Conservation (phyloP, 2,888 invertebrate species). For the Cetonia aurata region DNA sequence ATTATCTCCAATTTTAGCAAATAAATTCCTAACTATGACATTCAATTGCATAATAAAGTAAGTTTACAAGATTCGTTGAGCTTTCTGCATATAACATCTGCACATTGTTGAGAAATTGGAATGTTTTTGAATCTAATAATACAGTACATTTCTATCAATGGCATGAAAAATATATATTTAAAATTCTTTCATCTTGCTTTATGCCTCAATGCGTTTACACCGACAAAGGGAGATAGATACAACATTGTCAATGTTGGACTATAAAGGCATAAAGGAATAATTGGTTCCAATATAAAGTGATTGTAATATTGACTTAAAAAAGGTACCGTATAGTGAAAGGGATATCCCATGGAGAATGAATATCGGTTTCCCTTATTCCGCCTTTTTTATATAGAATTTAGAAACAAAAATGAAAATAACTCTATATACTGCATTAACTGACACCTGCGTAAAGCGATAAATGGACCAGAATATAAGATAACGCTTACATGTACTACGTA, state of each 20-base stretch:
- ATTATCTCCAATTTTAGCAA: no score
- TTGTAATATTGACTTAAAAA: constrained; percentile 22
- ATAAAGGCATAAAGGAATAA: neutral
- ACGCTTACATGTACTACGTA: neutral
- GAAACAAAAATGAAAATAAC: neutral
- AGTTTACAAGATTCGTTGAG: no score
- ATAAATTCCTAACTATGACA: no score
- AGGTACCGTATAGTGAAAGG: constrained; percentile 8
- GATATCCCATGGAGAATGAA: neutral
- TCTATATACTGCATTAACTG: constrained; percentile 1
- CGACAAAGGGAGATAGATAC: constrained; percentile 7
- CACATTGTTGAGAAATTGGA: no score
- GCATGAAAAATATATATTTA: constrained; percentile 11
- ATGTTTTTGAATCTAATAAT: constrained; percentile 1
- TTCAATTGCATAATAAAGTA: no score
- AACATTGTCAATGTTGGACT: neutral
- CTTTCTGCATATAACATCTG: no score
- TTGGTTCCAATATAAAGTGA: constrained; percentile 10
- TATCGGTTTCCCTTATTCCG: neutral
- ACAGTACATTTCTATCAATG: constrained; percentile 16
- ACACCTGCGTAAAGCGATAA: constrained; percentile 21
- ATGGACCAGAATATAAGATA: constrained; percentile 5
- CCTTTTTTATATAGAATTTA: neutral
- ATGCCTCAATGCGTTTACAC: constrained; percentile 20
- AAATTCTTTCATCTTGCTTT: constrained; percentile 26